Evolutionary conservation across 53 echinoderm and acorn worm species (phyloP).

Genomic region (Astropecten irregularis): DNA sequence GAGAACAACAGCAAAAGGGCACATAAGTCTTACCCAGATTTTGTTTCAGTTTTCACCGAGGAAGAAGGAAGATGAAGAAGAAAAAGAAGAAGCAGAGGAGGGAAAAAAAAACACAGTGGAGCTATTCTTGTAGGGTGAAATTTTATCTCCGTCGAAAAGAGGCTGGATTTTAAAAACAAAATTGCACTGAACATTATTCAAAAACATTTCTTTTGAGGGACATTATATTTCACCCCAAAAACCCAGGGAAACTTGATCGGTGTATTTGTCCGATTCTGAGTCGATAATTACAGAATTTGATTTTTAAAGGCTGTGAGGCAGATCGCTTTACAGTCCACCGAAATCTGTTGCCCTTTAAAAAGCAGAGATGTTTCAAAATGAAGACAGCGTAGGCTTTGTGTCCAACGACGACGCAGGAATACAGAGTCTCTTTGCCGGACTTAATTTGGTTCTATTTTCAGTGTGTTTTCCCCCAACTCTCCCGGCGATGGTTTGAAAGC

Average conservation of each 20-base stretch:
- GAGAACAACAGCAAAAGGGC: slow-evolving; percentile 33
- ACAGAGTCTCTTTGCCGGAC: no score
- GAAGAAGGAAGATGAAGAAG: no score
- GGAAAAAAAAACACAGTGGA: not conserved
- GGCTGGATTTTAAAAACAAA: not conserved
- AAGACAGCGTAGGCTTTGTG: no score
- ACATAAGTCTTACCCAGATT: not conserved
- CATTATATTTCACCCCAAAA: not conserved
- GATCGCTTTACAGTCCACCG: slow-evolving; percentile 33
- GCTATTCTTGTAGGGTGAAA: slow-evolving; percentile 34
- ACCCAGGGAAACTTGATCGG: slow-evolving; percentile 3
- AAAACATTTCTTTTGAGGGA: slow-evolving; percentile 5
- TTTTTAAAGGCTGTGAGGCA: not conserved
- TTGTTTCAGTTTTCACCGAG: no score
- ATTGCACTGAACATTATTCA: not conserved
- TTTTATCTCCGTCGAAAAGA: not conserved
- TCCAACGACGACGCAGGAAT: no score
- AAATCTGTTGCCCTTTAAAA: not conserved
- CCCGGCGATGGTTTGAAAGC: no score
- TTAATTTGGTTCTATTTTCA: not conserved
- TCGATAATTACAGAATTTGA: slow-evolving; percentile 32
- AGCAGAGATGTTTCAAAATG: no score
- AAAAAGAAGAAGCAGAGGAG: no score
- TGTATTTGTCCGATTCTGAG: slow-evolving; percentile 35
- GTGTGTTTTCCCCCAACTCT: not conserved